phyloP scores from a whole-genome alignment of 2,797 vertebrate genomes.

The Pagetopsis macropterus region DNA sequence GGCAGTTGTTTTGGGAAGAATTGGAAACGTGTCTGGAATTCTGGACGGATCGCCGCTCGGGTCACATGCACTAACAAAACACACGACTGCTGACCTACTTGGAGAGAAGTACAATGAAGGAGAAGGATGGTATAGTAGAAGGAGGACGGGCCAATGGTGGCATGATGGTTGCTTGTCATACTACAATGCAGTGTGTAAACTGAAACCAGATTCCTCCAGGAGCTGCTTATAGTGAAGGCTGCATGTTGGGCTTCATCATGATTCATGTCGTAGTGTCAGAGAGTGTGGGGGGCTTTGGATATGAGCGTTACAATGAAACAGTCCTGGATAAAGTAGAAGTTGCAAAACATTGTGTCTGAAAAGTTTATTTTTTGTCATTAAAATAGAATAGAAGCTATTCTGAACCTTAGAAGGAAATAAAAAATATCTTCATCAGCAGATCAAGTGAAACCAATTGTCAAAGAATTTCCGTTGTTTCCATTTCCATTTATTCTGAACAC shows the following conservation, averaged over 20 bases:
- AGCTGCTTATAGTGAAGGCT: conserved; percentile 20
- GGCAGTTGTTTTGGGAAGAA: conserved; percentile 67
- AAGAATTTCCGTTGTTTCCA: background rate
- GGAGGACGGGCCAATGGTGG: conserved; percentile 10
- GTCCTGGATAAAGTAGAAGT: too few relatives aligned
- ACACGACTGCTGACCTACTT: conserved; percentile 54
- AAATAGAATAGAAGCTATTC: background rate
- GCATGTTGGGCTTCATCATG: background rate
- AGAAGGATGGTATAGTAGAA: conserved; percentile 4
- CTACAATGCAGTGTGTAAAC: conserved; percentile 31
- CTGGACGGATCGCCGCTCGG: conserved; percentile 33
- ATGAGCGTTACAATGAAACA: background rate
- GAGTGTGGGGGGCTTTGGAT: background rate
- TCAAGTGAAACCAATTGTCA: background rate
- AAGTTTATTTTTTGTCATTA: background rate
- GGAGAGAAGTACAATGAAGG: conserved; percentile 41
- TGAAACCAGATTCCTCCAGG: conserved; percentile 30
- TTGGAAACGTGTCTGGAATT: conserved; percentile 69
- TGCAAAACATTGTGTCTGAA: too few relatives aligned
- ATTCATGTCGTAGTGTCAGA: background rate
- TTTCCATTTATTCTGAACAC: background rate
- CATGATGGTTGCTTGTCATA: conserved; percentile 19
- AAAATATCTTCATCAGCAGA: background rate
- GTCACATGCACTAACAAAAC: conserved; percentile 20
- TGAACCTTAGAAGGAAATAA: background rate